These are phyloP conservation scores for Oncorhynchus nerka DNA, from an alignment of 2,113 vertebrate genomes.

Conservation along the genomic window DNA sequence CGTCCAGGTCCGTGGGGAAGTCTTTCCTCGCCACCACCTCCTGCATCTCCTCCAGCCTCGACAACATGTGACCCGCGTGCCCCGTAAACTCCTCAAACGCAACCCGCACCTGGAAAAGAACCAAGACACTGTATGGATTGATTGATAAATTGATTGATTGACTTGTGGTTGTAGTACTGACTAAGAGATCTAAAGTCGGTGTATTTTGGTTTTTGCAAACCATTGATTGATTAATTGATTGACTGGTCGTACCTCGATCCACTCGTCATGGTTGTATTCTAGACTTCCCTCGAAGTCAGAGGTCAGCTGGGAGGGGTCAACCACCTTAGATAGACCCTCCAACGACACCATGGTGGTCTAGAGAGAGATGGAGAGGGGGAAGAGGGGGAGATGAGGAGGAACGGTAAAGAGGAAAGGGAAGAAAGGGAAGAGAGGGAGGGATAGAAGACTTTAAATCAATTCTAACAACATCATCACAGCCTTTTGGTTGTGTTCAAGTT, in stretches of 20 bases:
- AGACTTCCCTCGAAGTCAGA: conserved; percentile 96
- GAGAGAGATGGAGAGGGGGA: conserved; percentile 20
- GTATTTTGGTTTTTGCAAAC: no score
- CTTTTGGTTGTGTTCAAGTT: not conserved
- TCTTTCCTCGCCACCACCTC: conserved; percentile 94
- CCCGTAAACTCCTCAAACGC: conserved; percentile 98
- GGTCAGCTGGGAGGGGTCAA: conserved; percentile 97
- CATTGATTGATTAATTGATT: not conserved
- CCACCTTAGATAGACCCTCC: conserved; percentile 97
- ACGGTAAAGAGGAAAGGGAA: not conserved
- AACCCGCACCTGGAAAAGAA: conserved; percentile 79
- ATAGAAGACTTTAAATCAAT: not conserved
- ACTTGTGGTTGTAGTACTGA: no score
- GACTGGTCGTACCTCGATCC: conserved; percentile 81
- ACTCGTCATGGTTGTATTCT: conserved; percentile 98
- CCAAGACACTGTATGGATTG: no score
- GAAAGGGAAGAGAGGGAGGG: not conserved
- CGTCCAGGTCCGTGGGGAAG: conserved; percentile 94
- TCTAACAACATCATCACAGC: not conserved
- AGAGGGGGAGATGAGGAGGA: not conserved
- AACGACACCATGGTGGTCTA: conserved; percentile 99
- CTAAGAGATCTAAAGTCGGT: no score
- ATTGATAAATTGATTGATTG: no score
- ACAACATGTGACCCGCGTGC: conserved; percentile 92
- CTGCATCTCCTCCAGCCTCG: conserved; percentile 93